Base-by-base conservation (phyloP, 1,140 invertebrate species). In the Caenorhabditis inopinata region DNA sequence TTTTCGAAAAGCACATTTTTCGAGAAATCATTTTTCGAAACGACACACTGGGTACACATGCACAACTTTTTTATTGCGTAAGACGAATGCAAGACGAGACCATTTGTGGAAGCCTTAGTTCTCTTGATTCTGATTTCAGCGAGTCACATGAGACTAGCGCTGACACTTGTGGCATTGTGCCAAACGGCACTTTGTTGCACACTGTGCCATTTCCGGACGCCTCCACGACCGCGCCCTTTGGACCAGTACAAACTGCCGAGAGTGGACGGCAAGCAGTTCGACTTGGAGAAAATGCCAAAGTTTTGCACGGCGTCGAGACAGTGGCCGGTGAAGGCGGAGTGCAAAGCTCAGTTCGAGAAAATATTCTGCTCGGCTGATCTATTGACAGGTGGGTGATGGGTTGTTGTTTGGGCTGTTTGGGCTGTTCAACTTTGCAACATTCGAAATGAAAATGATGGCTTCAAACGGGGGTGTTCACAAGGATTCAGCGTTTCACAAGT, bases 211-310 rank as follows among this genome's bases (percentile, higher is more conserved):
- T 76, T 81, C n/a, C 47, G 82, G 21, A 42, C 32, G 6, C 82
- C 82, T 5, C 82, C 82, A 21, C 18, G 82, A 53, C 82, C 82
- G 0, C 47, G 82, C 14, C 82, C 82, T 35, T 32, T 83, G 23
- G 80, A 83, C 62, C 82, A 83, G 49, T 83, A 78, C 74, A 73
- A 81, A 12, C 38, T 83, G 1, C 82, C 82, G 11, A 68, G 38
- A 38, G 6, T 68, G n/a, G 58, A 32, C 4, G 32, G n/a, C 42
- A 87, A 82, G 45, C 25, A 62, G 9, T 53, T 79, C 11, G 49
- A 68, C 73, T 75, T 75, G 45, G 78, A 79, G 68, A 74, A 32
- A 46, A 79, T 79, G 58, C 78, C 75, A 14, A 78, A 48, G 18
- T 74, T 81, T 32, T 77, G 79, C 48, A 80, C 46, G n/a, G 42